Conservation (phyloP, 2,888 invertebrate genomes). For the Drosophila anomelani region DNA sequence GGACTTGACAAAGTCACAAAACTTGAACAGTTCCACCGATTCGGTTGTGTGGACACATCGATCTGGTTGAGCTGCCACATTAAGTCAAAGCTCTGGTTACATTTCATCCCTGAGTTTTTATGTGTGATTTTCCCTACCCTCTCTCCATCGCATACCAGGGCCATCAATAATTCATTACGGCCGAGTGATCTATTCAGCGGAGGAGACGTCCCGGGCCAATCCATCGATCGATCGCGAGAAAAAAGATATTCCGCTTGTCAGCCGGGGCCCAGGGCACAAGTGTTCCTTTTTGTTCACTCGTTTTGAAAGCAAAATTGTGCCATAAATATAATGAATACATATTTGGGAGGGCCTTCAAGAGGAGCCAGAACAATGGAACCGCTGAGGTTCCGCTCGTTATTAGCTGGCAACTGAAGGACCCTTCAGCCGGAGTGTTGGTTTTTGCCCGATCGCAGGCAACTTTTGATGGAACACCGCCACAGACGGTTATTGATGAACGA, state of each 20-base stretch:
- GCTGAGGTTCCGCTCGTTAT: conserved; percentile 67
- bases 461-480: conserved; percentile 83
- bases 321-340: conserved; percentile 78
- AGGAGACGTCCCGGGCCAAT: conserved; percentile 17
- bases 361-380: conserved; percentile 48
- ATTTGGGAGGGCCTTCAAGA: conserved; percentile 26
- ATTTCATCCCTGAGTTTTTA: conserved; percentile 36
- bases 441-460: conserved; percentile 59
- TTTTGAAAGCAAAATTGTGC: conserved; percentile 68
- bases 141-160: conserved; percentile 25
- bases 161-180: conserved; percentile 76
- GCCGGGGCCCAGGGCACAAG: conserved; percentile 60
- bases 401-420: conserved; percentile 62
- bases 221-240: conserved; percentile 65
- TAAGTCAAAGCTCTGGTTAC: conserved; percentile 67
- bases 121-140: conserved; percentile 34
- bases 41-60: conserved; percentile 41
- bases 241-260: conserved; percentile 79
- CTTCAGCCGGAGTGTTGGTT: conserved; percentile 73
- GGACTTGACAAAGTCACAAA: conserved; percentile 74
- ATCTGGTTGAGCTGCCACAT: conserved; percentile 67
- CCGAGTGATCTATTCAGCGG: conserved; percentile 72
- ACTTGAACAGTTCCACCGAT: conserved; percentile 53
- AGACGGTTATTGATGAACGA: conserved; percentile 73
- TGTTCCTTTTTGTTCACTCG: conserved; percentile 57